Evolutionary conservation across 2,113 vertebrate genomes (phyloP).

Genomic region (Megaptera novaeangliae): DNA sequence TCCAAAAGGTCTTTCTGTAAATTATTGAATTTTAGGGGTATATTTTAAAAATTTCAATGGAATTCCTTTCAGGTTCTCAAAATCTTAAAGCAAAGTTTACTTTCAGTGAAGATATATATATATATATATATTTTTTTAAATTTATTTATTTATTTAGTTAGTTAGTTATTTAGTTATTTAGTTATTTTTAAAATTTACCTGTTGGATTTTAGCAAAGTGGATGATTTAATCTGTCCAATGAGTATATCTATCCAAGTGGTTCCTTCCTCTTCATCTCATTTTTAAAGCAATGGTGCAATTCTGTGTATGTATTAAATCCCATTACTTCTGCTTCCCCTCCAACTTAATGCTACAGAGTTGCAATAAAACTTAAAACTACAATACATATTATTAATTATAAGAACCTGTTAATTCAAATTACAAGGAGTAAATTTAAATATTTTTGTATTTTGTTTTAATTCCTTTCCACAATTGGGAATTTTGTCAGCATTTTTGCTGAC

Average conservation of each 20-base stretch:
- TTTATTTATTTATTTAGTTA: too few relatives aligned
- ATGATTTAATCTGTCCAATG: neutral
- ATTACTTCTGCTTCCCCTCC: neutral
- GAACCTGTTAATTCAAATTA: conserved; percentile 4
- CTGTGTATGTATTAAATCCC: rapidly evolving
- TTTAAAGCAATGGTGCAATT: neutral
- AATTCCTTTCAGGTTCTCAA: neutral
- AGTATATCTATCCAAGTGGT: neutral
- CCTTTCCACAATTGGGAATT: neutral
- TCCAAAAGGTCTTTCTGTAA: neutral
- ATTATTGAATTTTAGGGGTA: neutral
- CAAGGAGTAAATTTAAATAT: conserved; percentile 18
- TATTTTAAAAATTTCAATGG: neutral
- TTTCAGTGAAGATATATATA: neutral
- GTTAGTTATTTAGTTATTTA: too few relatives aligned
- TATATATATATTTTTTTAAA: neutral
- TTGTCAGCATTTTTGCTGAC: neutral
- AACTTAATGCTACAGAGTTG: neutral
- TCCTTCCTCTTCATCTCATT: neutral
- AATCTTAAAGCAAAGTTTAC: neutral
- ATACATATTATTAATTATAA: neutral
- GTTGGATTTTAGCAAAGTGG: neutral
- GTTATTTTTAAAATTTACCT: neutral
- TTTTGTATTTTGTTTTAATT: conserved; percentile 6
- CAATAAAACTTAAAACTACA: neutral